Percentiles rank a stretch among this genome's conserved stretches.
These are phyloP conservation scores for Oconnorella tubifera DNA, from an alignment of 2,888 invertebrate genomes.

Conservation along the genomic window DNA sequence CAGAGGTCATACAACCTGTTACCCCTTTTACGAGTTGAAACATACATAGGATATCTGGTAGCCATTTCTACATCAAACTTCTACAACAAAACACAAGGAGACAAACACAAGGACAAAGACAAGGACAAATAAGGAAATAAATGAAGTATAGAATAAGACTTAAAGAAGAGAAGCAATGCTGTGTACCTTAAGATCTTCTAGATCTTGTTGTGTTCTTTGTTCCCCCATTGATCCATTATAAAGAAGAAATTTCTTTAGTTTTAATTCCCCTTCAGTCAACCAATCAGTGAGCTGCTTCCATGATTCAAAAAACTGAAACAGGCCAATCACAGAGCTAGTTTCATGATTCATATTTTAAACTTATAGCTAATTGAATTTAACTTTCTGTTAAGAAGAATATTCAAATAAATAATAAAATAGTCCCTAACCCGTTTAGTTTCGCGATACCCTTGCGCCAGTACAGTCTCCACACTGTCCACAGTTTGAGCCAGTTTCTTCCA, in stretches of 20 bases:
- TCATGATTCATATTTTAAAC: too few species aligned
- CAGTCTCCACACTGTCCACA: slow-evolving; percentile 50
- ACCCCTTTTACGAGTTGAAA: slow-evolving; percentile 52
- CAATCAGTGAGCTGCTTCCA: slow-evolving; percentile 52
- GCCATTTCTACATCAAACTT: slow-evolving; percentile 50
- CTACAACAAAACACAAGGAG: too few species aligned
- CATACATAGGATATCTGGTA: slow-evolving; percentile 49
- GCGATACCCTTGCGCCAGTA: slow-evolving; percentile 48
- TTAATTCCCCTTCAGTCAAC: slow-evolving; percentile 48
- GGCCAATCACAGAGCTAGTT: too few species aligned
- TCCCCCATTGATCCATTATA: background rate
- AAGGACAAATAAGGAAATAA: too few species aligned
- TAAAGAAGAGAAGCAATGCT: too few species aligned
- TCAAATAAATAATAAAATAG: too few species aligned
- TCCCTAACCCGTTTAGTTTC: slow-evolving; percentile 53
- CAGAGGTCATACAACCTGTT: slow-evolving; percentile 53
- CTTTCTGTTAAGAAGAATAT: too few species aligned
- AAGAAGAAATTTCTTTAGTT: slow-evolving; percentile 37
- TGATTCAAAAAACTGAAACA: slow-evolving; percentile 51
- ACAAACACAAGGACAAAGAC: too few species aligned
- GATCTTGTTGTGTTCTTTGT: slow-evolving; percentile 44
- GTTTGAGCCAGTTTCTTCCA: slow-evolving; percentile 53
- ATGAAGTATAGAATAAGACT: too few species aligned
- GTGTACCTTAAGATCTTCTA: slow-evolving; percentile 54
- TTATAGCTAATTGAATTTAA: too few species aligned